Base-by-base conservation (phyloP, 2,888 invertebrate genomes). In the Caenorhabditis panamensis region DNA sequence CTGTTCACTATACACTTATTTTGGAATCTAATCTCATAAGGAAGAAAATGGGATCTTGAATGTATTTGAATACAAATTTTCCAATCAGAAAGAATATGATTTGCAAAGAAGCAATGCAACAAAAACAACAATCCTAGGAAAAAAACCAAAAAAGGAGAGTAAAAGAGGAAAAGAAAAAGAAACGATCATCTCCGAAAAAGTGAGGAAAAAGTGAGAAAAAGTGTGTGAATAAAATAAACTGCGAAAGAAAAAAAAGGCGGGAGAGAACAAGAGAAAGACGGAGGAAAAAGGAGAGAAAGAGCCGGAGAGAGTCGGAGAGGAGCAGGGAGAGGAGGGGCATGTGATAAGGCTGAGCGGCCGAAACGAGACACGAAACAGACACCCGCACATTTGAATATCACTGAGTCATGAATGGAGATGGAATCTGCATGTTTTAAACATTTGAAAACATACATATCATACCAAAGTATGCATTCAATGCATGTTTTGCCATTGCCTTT, bases 331-430 rank as follows among this genome's bases (percentile, higher is more conserved):
- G 20, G 28, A 22, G 44, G 28, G 41, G 61, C 71, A 71, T 71
- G 71, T 71, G 71, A 71, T 71, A 69, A 61, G 69, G 28, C 44
- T 20, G n/a, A 26, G 37, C 66, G 66, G 16, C 24, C 41, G 49
- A 37, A 54, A 63, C 24, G 41, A n/a, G 11, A 49, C 13, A 41
- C 22, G 63, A 63, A 49, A 62, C n/a, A 49, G 62, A 47, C 13
- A 41, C 59, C 16, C 59, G 24, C 59, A 44, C 61, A 31, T 47
- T 61, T 41, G 61, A 36, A 31, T 24, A 47, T n/a, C n/a, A 47
- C 47, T 18, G 18, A 47, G 18, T 47, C 47, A 18, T 47, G 56
- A 56, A 56, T 56, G 11, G 13, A 41, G 5, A 6, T 41, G 41
- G n/a, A n/a, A n/a, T n/a, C n/a, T 20, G 36, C 5, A 56, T 56